phyloP scores from a whole-genome alignment of 92 coral and sea anemone genomes.

The Actinostola sp. region DNA sequence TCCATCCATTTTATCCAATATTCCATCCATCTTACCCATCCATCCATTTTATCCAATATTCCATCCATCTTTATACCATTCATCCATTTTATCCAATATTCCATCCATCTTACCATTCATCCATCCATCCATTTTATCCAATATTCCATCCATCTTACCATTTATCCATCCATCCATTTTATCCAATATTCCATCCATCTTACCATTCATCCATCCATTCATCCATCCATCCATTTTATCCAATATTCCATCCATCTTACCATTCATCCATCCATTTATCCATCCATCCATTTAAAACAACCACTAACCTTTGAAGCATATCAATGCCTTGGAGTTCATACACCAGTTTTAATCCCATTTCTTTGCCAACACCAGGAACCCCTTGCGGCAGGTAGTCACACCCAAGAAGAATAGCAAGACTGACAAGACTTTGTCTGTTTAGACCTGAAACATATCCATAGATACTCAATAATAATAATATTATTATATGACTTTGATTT shows the following conservation, averaged over 20 bases:
- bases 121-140: too few relatives aligned
- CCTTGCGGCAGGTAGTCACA: slow-evolving; percentile 98
- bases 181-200: too few relatives aligned
- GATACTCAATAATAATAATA: not conserved
- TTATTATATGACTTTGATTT: not conserved
- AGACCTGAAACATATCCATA: slow-evolving; percentile 51
- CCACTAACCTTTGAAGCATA: slow-evolving; percentile 70
- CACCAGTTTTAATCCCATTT: slow-evolving; percentile 74
- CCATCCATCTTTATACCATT: too few relatives aligned
- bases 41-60: too few relatives aligned
- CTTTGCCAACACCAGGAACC: slow-evolving; percentile 95
- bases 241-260: not conserved
- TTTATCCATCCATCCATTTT: too few relatives aligned
- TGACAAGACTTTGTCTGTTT: slow-evolving; percentile 73
- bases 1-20: too few relatives aligned
- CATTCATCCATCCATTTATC: not conserved
- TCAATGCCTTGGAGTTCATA: slow-evolving; percentile 53
- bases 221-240: not conserved
- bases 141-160: too few relatives aligned
- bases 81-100: too few relatives aligned
- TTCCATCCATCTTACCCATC: too few relatives aligned
- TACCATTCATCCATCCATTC: too few relatives aligned
- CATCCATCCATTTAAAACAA: not conserved
- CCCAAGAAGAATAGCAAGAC: slow-evolving; percentile 87
- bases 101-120: too few relatives aligned